Percentiles rank a stretch among this genome's conserved stretches.
These are phyloP conservation scores for Bovichtus variegatus DNA, from an alignment of 2,797 vertebrate genomes.

Conservation along the genomic window DNA sequence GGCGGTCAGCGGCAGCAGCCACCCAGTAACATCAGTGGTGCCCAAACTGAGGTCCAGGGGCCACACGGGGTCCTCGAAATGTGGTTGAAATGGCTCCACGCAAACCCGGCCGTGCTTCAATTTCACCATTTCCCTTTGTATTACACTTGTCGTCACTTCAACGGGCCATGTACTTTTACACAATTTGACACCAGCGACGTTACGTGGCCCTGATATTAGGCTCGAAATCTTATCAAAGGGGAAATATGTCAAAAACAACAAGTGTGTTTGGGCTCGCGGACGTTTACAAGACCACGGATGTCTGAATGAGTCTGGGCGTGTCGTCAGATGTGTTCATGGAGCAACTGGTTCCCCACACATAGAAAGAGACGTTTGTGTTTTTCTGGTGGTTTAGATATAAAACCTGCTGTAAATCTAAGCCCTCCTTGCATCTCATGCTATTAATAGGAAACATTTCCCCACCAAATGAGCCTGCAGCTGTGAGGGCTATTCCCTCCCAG, in stretches of 20 bases:
- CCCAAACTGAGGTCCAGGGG: constrained; percentile 26
- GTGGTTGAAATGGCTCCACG: not conserved
- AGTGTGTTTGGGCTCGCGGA: not conserved
- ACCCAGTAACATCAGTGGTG: constrained; percentile 16
- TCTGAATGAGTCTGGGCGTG: constrained; percentile 75
- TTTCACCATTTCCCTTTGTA: no score
- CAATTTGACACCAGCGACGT: not conserved
- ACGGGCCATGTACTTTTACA: no score
- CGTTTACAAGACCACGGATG: constrained; percentile 6
- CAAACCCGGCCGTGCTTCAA: not conserved
- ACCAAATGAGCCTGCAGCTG: not conserved
- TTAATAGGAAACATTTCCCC: not conserved
- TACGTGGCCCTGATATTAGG: rapidly evolving
- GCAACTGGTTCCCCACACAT: constrained; percentile 25
- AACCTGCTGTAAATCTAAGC: not conserved
- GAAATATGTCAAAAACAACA: no score
- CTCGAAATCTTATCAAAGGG: not conserved
- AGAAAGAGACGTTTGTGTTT: constrained; percentile 13
- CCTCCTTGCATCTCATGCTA: not conserved
- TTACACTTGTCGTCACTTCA: not conserved
- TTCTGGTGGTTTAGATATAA: not conserved
- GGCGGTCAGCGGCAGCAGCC: constrained; percentile 7
- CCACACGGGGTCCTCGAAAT: constrained; percentile 18
- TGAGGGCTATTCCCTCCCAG: not conserved
- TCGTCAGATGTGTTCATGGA: constrained; percentile 71